Evolutionary conservation across 92 coral and sea anemone genomes (phyloP), one percentile per base, ranked within the genome.

Genomic region (Hydrozoanthus gracilis): DNA sequence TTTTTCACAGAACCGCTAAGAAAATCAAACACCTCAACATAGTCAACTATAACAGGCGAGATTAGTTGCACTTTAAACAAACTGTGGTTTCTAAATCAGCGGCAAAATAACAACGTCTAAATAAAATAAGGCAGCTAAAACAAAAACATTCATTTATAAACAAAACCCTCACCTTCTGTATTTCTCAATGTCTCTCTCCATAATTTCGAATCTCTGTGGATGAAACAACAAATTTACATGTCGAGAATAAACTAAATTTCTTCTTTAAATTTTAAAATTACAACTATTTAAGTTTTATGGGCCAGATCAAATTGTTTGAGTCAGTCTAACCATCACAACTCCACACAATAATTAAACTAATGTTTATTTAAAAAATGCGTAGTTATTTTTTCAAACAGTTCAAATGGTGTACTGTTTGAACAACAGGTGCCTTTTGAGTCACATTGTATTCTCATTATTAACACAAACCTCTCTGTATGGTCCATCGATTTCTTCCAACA

Each of bases 391-490:
- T 8, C 61, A 54, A 13, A 54, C 61, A 0, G 13, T 54, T 8
- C 14, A 54, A 8, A 54, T 54, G 13, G 61, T 65, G 77, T 44
- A 13, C 18, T 44, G 77, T 45, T 72, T 10, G 12, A 51, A 48
- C 48, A 49, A 4, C 9, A 17, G 46, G 46, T 16, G 5, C 0
- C 62, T 15, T 5, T 27, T 13, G 9, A 44, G 6, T 45, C 4
- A 76, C 15, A 56, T 27, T 74, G 18, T 20, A 68, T 60, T 44
- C 9, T 7, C 15, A 9, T 5, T 51, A 1, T 8, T 14, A 46
- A 2, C 64, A 75, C 76, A 18, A 58, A 95, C 99, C 98, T 96
- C 93, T 76, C 95, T 89, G 92, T 95, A 96, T 15, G 99, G 99
- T n/a, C 66, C 91, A 48, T 96, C 98, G 67, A 96, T 70, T 79